Conservation (phyloP, 2,888 invertebrate species). For the Cryptophagus acutangulus region DNA sequence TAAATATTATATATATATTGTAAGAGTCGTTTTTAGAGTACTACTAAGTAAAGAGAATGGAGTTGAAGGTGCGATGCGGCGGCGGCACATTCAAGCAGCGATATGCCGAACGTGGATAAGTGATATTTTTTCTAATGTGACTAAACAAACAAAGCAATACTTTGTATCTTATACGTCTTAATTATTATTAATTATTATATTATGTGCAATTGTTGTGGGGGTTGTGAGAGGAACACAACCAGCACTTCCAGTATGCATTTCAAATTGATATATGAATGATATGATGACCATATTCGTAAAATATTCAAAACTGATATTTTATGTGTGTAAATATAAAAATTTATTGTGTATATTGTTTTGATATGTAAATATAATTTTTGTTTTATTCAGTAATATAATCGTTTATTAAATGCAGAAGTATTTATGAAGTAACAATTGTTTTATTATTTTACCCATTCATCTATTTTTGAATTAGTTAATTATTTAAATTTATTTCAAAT, state of each 20-base stretch:
- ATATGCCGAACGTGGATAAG: constrained; percentile 46
- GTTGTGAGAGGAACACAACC: constrained; percentile 34
- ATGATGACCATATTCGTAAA: constrained; percentile 42
- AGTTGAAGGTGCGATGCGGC: too few species aligned
- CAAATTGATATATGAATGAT: constrained; percentile 23
- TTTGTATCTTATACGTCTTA: constrained; percentile 63
- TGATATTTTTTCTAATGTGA: constrained; percentile 68
- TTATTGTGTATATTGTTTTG: constrained; percentile 51
- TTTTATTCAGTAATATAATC: constrained; percentile 48
- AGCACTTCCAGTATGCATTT: constrained; percentile 42
- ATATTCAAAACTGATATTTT: constrained; percentile 44
- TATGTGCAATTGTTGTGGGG: constrained; percentile 47
- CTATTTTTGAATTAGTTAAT: too few species aligned
- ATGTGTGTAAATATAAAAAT: constrained; percentile 49
- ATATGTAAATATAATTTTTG: constrained; percentile 51
- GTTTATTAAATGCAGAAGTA: constrained; percentile 46
- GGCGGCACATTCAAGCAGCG: background rate
- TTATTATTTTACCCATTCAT: too few species aligned
- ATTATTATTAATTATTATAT: constrained; percentile 43
- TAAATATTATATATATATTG: background rate
- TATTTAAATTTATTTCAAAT: too few species aligned
- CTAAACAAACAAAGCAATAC: constrained; percentile 74
- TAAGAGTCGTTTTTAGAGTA: too few species aligned
- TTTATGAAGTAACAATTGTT: constrained; percentile 28
- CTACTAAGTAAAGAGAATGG: too few species aligned